Base-by-base conservation (phyloP, 2,888 invertebrate species). In the Luperina nickerlii region DNA sequence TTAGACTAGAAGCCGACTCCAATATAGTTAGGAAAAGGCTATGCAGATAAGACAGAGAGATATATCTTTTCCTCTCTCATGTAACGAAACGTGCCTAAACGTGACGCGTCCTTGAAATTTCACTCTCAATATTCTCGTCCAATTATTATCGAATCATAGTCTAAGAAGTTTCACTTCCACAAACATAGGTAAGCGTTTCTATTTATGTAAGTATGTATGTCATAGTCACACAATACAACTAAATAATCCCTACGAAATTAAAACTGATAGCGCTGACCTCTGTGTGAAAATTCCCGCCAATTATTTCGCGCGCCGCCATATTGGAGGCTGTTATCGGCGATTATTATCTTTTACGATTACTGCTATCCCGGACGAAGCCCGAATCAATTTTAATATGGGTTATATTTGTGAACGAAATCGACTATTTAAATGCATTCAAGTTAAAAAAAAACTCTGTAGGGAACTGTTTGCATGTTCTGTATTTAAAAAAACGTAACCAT, bases 331-430 rank as follows among this genome's bases (percentile, higher is more conserved):
- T 89, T 90, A 92, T 92, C 89, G 87, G 74, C 79, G 89, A 92
- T 92, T 92, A 92, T 93, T 92, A 93, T 92, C 92, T 92, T 92
- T 92, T 92, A 93, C 90, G 92, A 90, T 90, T 89, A 92, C 92
- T 88, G 90, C 84, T 87, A 86, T 89, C 88, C 86, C 77, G 88
- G 81, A 82, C 88, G 83, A 77, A 78, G 73, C 78, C 48, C 78
- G 85, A 92, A 92, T 91, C 91, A 92, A 92, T 92, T 91, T 92
- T 90, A 91, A 91, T 91, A 88, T 84, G 76, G 78, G 80, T 80
- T 63, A 89, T 87, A 89, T 88, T 87, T 83, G 85, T 65, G 78
- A 82, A 79, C 84, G 69, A 89, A 89, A 90, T 88, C 76, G 87
- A 71, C 87, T 75, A 90, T 91, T 92, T 90, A 88, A 91, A 92